Evolutionary conservation across 2,888 invertebrate genomes (phyloP).

Genomic region (Itoplectis maculator): DNA sequence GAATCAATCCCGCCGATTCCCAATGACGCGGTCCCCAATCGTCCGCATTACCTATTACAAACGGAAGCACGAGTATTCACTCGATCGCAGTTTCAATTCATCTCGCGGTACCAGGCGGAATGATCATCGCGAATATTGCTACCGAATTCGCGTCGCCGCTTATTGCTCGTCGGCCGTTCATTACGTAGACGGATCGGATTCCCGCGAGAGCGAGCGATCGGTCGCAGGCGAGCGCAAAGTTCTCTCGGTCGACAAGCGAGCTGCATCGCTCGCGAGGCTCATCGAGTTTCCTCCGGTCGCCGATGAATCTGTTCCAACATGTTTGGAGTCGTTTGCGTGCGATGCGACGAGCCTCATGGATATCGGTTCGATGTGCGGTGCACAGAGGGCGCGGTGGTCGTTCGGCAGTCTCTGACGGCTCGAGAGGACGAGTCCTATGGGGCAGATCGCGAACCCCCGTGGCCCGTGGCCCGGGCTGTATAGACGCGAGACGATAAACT

Average conservation of each 20-base stretch:
- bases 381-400: slow-evolving; percentile 12
- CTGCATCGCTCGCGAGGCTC: background rate
- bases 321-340: background rate
- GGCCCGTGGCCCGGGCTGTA: slow-evolving; percentile 21
- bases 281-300: slow-evolving; percentile 22
- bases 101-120: background rate
- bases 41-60: background rate
- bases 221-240: slow-evolving; percentile 11
- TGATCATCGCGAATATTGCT: background rate
- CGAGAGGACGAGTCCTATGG: background rate
- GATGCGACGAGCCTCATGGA: too few species aligned
- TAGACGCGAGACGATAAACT: slow-evolving; percentile 69
- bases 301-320: background rate
- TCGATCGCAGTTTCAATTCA: background rate
- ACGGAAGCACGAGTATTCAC: background rate
- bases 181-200: slow-evolving; percentile 4
- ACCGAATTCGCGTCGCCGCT: background rate
- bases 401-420: background rate
- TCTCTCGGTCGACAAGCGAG: background rate
- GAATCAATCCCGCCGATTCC: background rate
- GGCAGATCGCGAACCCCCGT: background rate
- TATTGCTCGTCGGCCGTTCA: background rate
- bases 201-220: background rate
- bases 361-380: background rate
- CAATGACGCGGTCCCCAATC: background rate